Base-by-base conservation (phyloP, 2,113 vertebrate genomes). In the Telmatochromis sp. region DNA sequence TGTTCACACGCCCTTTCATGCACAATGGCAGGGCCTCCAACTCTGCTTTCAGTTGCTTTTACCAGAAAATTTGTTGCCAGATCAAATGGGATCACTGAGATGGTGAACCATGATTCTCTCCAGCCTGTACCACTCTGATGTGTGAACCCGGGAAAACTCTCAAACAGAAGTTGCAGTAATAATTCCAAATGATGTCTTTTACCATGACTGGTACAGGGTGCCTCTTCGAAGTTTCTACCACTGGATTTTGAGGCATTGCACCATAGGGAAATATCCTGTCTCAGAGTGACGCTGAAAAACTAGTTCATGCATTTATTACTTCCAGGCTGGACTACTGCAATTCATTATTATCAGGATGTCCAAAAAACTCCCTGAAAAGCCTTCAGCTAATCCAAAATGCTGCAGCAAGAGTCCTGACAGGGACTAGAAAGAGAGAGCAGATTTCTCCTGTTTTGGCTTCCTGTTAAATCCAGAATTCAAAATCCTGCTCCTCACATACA, bases 341-440 rank as follows among this genome's bases (percentile, higher is more conserved):
- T 45, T 45, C 2, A 45, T 45, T 45, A 45, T 45, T 45, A 45
- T 45, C 42, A 45, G 13, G 42, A 45, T 0, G 13, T 45, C 42
- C 42, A 0, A 15, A 45, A 45, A 15, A 45, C 6, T 45, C 0
- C 0, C 42, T 45, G 42, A 45, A 45, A 45, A 45, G 13, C 3
- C 13, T 45, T 45, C 13, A 45, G 42, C 0, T 42, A 42, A 42
- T 42, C 5, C 12, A 42, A 42, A 42, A 42, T 42, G 40, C 12
- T 42, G 40, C 40, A 42, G 12, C 40, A 42, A 42, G 12, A 42
- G 40, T 42, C 0, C 40, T 42, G 40, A 42, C 40, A 42, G 40
- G 40, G 40, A 42, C 40, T 42, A 42, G 40, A 42, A 14, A 42
- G 40, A 13, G 40, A 42, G 40, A 14, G 40, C 12, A 42, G 0